A percentile compares a stretch with the other conserved stretches of the same genome.
These are phyloP conservation scores for Acrossocheilus fasciatus DNA, from an alignment of 2,797 vertebrate genomes.

Conservation along the genomic window DNA sequence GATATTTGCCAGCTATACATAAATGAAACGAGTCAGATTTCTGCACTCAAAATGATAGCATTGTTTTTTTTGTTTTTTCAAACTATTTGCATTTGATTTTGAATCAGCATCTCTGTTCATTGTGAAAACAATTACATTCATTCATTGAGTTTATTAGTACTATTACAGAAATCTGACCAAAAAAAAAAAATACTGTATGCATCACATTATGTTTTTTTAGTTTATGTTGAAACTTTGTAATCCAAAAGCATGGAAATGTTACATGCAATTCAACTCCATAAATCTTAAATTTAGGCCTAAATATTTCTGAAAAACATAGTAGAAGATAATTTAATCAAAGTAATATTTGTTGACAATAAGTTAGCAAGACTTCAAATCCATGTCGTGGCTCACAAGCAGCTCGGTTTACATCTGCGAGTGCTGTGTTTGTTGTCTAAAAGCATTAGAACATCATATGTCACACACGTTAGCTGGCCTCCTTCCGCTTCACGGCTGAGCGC, in stretches of 20 bases:
- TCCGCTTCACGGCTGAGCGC: conserved; percentile 6
- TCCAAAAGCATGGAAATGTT: neutral
- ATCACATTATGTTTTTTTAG: neutral
- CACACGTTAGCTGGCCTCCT: conserved; percentile 43
- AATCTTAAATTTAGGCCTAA: neutral
- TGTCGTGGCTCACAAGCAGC: conserved; percentile 61
- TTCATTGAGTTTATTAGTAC: neutral
- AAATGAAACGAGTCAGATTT: neutral
- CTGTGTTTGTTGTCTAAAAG: conserved; percentile 60
- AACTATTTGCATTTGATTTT: neutral
- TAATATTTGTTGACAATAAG: neutral
- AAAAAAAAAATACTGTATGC: neutral
- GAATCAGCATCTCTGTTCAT: neutral
- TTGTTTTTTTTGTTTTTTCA: too few relatives aligned
- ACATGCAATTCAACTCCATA: neutral
- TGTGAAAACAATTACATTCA: neutral
- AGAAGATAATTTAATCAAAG: neutral
- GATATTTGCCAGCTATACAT: neutral
- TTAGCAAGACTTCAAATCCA: conserved; percentile 45
- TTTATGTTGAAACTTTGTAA: neutral
- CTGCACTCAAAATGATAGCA: too few relatives aligned
- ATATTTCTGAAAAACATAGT: neutral
- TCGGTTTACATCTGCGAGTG: conserved; percentile 27
- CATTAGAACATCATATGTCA: conserved; percentile 66
- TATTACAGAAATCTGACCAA: neutral